Percentiles rank a stretch among this genome's conserved stretches.
These are phyloP conservation scores for Perdita meconis DNA, from an alignment of 2,888 invertebrate genomes.

Conservation along the genomic window DNA sequence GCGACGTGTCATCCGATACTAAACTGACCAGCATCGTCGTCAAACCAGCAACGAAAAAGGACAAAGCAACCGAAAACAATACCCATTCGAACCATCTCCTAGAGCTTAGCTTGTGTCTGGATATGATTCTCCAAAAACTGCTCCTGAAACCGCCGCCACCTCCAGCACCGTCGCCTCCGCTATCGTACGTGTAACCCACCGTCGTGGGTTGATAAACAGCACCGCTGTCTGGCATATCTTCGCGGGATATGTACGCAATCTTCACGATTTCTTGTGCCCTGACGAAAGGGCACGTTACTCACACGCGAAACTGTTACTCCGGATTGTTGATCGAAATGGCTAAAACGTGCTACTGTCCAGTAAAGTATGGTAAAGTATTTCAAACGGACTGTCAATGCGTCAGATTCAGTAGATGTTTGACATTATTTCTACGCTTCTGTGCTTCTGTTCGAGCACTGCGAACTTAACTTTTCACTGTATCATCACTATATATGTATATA, in stretches of 20 bases:
- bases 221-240: slow-evolving; percentile 81
- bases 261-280: slow-evolving; percentile 18
- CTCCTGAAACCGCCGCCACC: slow-evolving; percentile 74
- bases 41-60: slow-evolving; percentile 79
- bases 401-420: neutral
- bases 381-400: slow-evolving; percentile 1
- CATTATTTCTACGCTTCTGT: slow-evolving; percentile 5
- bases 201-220: slow-evolving; percentile 83
- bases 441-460: neutral
- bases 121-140: slow-evolving; percentile 80
- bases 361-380: slow-evolving; percentile 3
- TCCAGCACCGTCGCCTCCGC: slow-evolving; percentile 76
- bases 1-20: slow-evolving; percentile 67
- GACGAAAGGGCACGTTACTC: slow-evolving; percentile 26
- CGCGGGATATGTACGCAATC: slow-evolving; percentile 57
- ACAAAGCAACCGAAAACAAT: slow-evolving; percentile 78
- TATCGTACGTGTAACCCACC: slow-evolving; percentile 82
- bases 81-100: slow-evolving; percentile 82
- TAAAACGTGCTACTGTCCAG: slow-evolving; percentile 9
- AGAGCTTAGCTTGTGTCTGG: slow-evolving; percentile 81
- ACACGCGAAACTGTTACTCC: slow-evolving; percentile 8
- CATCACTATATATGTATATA: slow-evolving; percentile 29
- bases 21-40: slow-evolving; percentile 79
- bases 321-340: neutral
- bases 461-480: slow-evolving; percentile 19